Evolutionary conservation across 2,797 vertebrate genomes (phyloP).

Genomic region (Knipowitschia caucasica): DNA sequence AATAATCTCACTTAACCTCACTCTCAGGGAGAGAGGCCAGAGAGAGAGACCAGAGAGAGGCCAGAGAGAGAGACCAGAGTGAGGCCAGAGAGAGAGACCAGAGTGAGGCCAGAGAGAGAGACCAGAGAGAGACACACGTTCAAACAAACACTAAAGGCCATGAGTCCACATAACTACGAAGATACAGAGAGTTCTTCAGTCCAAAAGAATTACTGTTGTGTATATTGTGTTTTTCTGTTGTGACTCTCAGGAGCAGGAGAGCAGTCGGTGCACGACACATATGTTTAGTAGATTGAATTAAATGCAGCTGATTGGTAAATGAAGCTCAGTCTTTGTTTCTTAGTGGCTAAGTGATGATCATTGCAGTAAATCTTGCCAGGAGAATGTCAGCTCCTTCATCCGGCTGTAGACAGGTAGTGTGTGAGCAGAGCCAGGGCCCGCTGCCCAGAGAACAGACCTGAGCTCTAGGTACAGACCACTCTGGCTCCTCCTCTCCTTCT

Average conservation of each 20-base stretch:
- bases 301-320: not conserved
- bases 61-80: too few species aligned
- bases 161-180: too few species aligned
- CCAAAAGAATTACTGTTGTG: too few species aligned
- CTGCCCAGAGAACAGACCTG: conserved; percentile 29
- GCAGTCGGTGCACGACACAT: not conserved
- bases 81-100: too few species aligned
- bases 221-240: not conserved
- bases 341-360: conserved; percentile 3
- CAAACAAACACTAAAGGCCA: too few species aligned
- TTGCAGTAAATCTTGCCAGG: conserved; percentile 6
- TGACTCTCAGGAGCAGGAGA: conserved; percentile 2
- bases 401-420: conserved; percentile 15
- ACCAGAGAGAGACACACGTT: too few species aligned
- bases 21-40: too few species aligned
- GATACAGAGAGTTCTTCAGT: too few species aligned
- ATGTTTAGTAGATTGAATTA: not conserved
- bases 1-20: too few species aligned
- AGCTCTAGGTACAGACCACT: conserved; percentile 45
- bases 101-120: too few species aligned
- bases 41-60: too few species aligned
- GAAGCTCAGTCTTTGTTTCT: not conserved
- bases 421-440: not conserved
- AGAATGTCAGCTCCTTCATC: not conserved
- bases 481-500: conserved; percentile 11